Evolutionary conservation across 2,113 vertebrate genomes (phyloP).

Genomic region (Pholis gunnellus): DNA sequence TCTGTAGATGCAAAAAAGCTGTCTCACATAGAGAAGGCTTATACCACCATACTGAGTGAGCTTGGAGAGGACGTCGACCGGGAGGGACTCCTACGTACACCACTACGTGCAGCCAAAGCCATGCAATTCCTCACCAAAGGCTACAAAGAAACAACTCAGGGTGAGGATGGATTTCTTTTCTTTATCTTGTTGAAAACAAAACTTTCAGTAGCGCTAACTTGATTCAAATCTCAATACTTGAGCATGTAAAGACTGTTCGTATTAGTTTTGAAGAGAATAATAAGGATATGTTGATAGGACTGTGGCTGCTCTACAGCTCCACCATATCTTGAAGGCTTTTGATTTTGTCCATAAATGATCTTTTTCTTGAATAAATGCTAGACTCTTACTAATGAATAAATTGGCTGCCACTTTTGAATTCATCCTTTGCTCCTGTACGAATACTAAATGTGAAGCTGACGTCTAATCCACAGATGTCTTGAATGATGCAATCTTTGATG

Average conservation of each 20-base stretch:
- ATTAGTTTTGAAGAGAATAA: not conserved
- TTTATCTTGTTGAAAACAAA: not conserved
- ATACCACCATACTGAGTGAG: slow-evolving; percentile 70
- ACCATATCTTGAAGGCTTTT: not conserved
- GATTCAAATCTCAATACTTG: not conserved
- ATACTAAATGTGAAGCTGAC: not conserved
- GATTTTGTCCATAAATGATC: not conserved
- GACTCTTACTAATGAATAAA: not conserved
- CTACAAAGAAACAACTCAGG: slow-evolving; percentile 72
- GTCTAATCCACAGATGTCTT: slow-evolving; percentile 64
- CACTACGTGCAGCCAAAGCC: slow-evolving; percentile 79
- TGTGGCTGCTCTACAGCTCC: not conserved
- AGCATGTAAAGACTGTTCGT: not conserved
- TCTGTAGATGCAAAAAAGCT: slow-evolving; percentile 3
- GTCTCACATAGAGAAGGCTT: slow-evolving; percentile 63
- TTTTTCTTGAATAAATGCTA: not conserved
- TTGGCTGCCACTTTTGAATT: not conserved
- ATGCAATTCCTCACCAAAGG: slow-evolving; percentile 84
- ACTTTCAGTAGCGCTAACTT: not conserved
- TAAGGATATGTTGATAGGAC: not conserved
- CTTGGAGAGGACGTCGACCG: slow-evolving; percentile 76
- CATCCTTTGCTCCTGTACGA: not conserved
- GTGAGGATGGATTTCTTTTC: slow-evolving; percentile 36
- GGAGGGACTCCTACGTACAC: slow-evolving; percentile 77
- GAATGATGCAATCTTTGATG: slow-evolving; percentile 78